A percentile compares a stretch with the other conserved stretches of the same genome.
Conservation (phyloP, 2,888 invertebrate genomes). For the Thymelicus acteon region DNA sequence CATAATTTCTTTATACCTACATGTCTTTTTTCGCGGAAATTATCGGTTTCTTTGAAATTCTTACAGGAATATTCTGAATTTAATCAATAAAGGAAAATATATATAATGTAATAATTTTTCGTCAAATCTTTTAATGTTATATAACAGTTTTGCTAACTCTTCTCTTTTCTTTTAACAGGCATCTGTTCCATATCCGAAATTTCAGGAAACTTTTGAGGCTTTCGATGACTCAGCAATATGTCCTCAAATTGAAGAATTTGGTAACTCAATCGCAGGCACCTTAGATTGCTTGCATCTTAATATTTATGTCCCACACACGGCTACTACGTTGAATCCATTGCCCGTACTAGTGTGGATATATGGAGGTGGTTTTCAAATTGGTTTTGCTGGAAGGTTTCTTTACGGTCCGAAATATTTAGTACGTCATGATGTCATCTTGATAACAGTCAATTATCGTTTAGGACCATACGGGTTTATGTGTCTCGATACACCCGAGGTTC, state of each 20-base stretch:
- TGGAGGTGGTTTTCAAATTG: conserved; percentile 61
- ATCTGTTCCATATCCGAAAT: conserved; percentile 41
- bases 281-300: conserved; percentile 86
- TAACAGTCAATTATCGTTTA: conserved; percentile 68
- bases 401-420: conserved; percentile 57
- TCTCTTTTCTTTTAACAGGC: conserved; percentile 37
- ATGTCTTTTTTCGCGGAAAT: too few species aligned
- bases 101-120: too few species aligned
- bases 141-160: background rate
- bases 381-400: conserved; percentile 51
- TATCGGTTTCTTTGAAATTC: too few species aligned
- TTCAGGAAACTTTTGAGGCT: conserved; percentile 44
- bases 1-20: too few species aligned
- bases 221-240: conserved; percentile 48
- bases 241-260: conserved; percentile 50
- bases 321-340: conserved; percentile 42
- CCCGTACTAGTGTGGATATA: conserved; percentile 67
- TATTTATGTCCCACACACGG: conserved; percentile 78
- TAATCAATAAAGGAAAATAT: too few species aligned
- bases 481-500: conserved; percentile 56
- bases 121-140: too few species aligned
- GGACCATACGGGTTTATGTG: conserved; percentile 52
- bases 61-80: too few species aligned
- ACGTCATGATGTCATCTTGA: conserved; percentile 55
- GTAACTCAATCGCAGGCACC: conserved; percentile 53